Evolutionary conservation across 2,113 vertebrate genomes (phyloP).

Genomic region (Meles meles): DNA sequence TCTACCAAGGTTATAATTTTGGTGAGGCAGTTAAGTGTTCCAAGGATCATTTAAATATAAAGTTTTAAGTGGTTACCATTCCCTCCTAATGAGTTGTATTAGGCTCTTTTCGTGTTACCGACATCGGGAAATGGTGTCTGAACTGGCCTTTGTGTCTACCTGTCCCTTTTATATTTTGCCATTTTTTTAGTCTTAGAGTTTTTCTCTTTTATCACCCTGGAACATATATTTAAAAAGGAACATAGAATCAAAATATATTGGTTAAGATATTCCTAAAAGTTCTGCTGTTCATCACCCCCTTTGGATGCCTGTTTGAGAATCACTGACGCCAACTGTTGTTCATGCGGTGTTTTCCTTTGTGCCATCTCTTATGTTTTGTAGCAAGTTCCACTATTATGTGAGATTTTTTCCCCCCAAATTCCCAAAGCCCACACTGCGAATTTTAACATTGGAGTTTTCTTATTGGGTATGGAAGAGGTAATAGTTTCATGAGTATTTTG

Average conservation of each 20-base stretch:
- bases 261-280: not conserved
- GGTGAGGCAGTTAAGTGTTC: not conserved
- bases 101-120: not conserved
- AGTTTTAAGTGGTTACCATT: not conserved
- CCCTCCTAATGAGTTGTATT: not conserved
- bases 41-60: not conserved
- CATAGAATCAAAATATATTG: not conserved
- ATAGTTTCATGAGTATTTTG: not conserved
- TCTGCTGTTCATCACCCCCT: not conserved
- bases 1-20: slow-evolving; percentile 6
- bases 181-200: not conserved
- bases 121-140: not conserved
- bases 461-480: not conserved
- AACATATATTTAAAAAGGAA: not conserved
- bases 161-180: not conserved
- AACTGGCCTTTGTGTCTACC: not conserved
- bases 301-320: not conserved
- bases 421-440: not conserved
- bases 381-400: not conserved
- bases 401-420: not conserved
- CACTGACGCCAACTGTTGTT: not conserved
- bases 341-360: not conserved
- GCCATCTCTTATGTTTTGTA: not conserved
- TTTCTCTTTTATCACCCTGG: not conserved
- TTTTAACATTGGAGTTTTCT: not conserved